Evolutionary conservation across 2,113 vertebrate genomes (phyloP), one percentile per base, ranked within the genome.

Genomic region (Isichthys henryi): DNA sequence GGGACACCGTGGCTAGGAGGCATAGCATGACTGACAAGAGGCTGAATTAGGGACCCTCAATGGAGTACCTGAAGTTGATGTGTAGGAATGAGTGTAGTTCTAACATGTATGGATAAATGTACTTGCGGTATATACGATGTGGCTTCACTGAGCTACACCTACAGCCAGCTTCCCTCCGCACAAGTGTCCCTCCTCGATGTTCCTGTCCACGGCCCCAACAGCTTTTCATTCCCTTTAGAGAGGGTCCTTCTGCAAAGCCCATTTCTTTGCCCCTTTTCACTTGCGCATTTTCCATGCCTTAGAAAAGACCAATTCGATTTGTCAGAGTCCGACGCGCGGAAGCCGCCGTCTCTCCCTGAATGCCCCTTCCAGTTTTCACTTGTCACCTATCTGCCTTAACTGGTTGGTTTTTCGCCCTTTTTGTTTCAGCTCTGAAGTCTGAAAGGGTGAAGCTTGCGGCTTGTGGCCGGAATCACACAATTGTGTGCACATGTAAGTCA

Each of bases 391-490:
- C 45, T 49, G 4, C 23, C 27, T 19, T 87, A 53, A 53, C 19
- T 87, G 74, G 9, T 43, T 49, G n/a, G 15, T 83, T 89, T 52
- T 43, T 43, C 17, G 3, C 48, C n/a, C 31, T 87, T 87, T 87
- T 9, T 92, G 0, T 89, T 94, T 91, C 93, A 99, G 98, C 96
- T 92, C 95, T 99, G 93, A 99, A 98, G 94, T 95, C 95, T 27
- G 97, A 99, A 94, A 98, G 96, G 91, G 94, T 98, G 35, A 96
- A 95, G 91, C 93, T 97, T 23, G 97, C 95, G 90, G 97, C 97
- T 83, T 99, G 98, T 94, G 98, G 98, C 93, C 96, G 98, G 93
- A 99, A 97, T 92, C 98, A 99, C 94, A 98, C 98, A 2, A 94
- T 99, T 87, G 93, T 99, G 93, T 97, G 93, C 93, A 99, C 98